Conservation (phyloP, 2,797 vertebrate genomes). For the Picus viridis region DNA sequence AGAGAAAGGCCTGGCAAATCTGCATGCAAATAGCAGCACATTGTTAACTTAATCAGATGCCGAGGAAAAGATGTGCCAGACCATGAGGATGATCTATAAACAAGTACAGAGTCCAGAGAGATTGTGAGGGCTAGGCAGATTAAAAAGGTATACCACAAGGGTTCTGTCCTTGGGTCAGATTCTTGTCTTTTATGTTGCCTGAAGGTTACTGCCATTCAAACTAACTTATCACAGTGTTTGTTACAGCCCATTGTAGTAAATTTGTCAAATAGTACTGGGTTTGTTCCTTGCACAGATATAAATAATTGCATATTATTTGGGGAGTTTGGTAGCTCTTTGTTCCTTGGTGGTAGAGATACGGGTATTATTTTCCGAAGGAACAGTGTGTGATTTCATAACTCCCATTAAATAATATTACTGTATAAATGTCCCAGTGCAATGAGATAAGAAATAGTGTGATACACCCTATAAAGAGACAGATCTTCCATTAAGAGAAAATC, state of each 20-base stretch:
- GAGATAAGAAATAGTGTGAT: slow-evolving; percentile 68
- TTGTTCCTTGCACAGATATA: slow-evolving; percentile 56
- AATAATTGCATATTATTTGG: slow-evolving; percentile 68
- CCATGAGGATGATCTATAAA: slow-evolving; percentile 81
- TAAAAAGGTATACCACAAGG: slow-evolving; percentile 82
- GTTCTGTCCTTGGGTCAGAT: slow-evolving; percentile 77
- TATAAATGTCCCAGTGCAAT: slow-evolving; percentile 71
- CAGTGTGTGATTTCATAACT: slow-evolving; percentile 70
- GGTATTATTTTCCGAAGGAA: slow-evolving; percentile 73
- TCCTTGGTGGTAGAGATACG: slow-evolving; percentile 68
- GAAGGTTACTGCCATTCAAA: slow-evolving; percentile 64
- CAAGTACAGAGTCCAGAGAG: slow-evolving; percentile 81
- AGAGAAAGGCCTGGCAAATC: slow-evolving; percentile 95
- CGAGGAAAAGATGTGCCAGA: slow-evolving; percentile 89
- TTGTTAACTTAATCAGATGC: slow-evolving; percentile 99
- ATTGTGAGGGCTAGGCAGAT: slow-evolving; percentile 83
- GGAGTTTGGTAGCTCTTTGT: slow-evolving; percentile 69
- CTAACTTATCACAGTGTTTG: slow-evolving; percentile 45
- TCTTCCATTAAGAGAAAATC: slow-evolving; percentile 34
- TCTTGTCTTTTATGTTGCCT: slow-evolving; percentile 53
- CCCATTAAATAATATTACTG: slow-evolving; percentile 78
- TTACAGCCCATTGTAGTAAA: slow-evolving; percentile 40
- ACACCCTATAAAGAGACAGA: slow-evolving; percentile 44
- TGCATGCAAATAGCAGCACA: slow-evolving; percentile 99
- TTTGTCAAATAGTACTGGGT: slow-evolving; percentile 44